Percentiles rank a stretch among this genome's conserved stretches.
phyloP scores from a whole-genome alignment of 1,140 invertebrate genomes.

The Drosophila lini region DNA sequence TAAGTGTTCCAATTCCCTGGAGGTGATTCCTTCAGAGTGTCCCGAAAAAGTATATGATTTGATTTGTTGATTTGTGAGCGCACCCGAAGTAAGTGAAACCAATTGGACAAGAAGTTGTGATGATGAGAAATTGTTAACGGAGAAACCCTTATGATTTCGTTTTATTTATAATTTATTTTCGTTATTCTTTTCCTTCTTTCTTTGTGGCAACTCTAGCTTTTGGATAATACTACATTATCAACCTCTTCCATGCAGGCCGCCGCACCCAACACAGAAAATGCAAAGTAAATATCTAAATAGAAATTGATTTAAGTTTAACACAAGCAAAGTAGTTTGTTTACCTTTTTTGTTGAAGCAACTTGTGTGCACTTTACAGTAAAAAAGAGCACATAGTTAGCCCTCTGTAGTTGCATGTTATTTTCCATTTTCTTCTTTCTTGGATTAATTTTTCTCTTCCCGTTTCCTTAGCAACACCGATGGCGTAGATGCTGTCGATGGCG shows the following conservation, averaged over 20 bases:
- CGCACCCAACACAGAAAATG: conserved; percentile 85
- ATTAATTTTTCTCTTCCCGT: background rate
- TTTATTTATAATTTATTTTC: conserved; percentile 45
- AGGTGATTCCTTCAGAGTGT: conserved; percentile 36
- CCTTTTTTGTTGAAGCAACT: conserved; percentile 19
- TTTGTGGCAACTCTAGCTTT: conserved; percentile 86
- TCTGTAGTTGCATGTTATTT: conserved; percentile 32
- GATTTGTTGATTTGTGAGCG: conserved; percentile 64
- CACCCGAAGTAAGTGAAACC: conserved; percentile 72
- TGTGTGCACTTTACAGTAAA: conserved; percentile 29
- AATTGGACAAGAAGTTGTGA: conserved; percentile 55
- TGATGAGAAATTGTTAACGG: conserved; percentile 3
- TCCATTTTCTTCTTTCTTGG: background rate
- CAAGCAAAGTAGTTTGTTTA: conserved; percentile 23
- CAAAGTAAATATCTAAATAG: conserved; percentile 86
- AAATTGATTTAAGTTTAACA: conserved; percentile 59
- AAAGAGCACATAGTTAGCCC: conserved; percentile 17
- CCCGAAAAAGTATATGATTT: conserved; percentile 45
- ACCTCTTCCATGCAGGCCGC: conserved; percentile 84
- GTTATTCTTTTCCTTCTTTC: conserved; percentile 51
- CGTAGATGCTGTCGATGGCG: conserved; percentile 85
- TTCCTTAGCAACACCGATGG: conserved; percentile 82
- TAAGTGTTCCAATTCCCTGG: conserved; percentile 67
- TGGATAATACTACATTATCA: conserved; percentile 86
- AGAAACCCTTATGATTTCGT: conserved; percentile 25